Evolutionary conservation across 1,140 invertebrate species (phyloP), one percentile per base, ranked within the genome.

Genomic region (Coenobita brevimanus): DNA sequence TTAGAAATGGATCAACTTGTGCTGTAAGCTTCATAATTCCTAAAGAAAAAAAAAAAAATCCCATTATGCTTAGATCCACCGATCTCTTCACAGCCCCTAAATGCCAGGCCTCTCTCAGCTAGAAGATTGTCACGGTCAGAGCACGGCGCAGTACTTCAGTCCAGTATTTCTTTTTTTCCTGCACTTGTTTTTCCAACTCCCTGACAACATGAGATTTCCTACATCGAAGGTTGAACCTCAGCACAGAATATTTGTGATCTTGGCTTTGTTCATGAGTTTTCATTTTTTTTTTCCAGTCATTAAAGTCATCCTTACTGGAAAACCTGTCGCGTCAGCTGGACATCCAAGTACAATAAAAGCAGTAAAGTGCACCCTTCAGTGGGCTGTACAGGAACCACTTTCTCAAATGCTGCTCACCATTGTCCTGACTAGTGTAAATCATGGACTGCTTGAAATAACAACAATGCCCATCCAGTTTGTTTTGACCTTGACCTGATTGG

Each of bases 1-100:
- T n/a, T 15, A 76, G 73, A 46, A 76, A 76, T 76, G 73, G 73
- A 76, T n/a, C 73, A 76, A 76, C 43, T 50, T 76, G 41, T 50
- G 41, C 73, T 46, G 54, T 76, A 76, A 76, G 73, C 27, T 76
- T 24, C 15, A 46, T 76, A 50, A 76, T n/a, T 76, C 17, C 21
- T 46, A 2, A 76, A 76, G n/a, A n/a, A n/a, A n/a, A n/a, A n/a
- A n/a, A n/a, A n/a, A n/a, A 46, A 76, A 27, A 24, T 46, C 38
- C 73, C 73, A 50, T 76, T 46, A 76, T 46, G 1, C 38, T 76
- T 76, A 6, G 73, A 76, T 76, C 41, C 38, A 27, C n/a, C n/a
- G n/a, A 76, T 36, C 24, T 75, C 71, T 75, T 36, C 30, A 41
- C 71, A 41, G 2, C 2, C 71, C 41, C 15, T n/a, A n/a, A n/a